These are phyloP conservation scores for Gymnobelideus leadbeateri DNA, from an alignment of 2,113 vertebrate genomes.

Conservation along the genomic window DNA sequence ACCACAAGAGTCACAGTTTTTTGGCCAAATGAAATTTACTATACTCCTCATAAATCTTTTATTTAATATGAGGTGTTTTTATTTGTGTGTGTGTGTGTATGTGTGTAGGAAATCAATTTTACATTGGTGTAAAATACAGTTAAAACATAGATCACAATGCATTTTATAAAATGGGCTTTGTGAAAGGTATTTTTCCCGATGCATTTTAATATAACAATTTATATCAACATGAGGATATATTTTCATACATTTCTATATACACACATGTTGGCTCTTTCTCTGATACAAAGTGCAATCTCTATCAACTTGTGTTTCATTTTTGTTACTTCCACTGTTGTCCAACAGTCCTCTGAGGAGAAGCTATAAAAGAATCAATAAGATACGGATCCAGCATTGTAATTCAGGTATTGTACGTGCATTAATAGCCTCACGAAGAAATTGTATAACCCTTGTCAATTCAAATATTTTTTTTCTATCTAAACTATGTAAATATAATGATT, in stretches of 20 bases:
- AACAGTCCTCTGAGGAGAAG: conserved; percentile 64
- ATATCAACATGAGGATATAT: conserved; percentile 65
- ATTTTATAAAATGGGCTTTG: conserved; percentile 74
- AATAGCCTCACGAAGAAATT: conserved; percentile 77
- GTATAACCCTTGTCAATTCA: conserved; percentile 79
- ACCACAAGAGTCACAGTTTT: conserved; percentile 72
- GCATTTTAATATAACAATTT: conserved; percentile 73
- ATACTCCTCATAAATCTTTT: conserved; percentile 79
- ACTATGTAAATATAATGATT: conserved; percentile 83
- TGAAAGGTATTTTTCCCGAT: conserved; percentile 62
- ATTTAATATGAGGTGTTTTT: conserved; percentile 66
- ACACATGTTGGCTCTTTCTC: conserved; percentile 41
- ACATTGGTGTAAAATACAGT: conserved; percentile 80
- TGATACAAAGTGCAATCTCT: conserved; percentile 19
- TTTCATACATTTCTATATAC: conserved; percentile 36
- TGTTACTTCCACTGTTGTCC: conserved; percentile 53
- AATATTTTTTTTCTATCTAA: conserved; percentile 83
- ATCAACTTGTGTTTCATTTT: conserved; percentile 48
- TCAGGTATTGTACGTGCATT: conserved; percentile 73
- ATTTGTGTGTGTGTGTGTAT: background rate
- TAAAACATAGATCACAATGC: conserved; percentile 76
- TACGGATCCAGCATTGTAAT: conserved; percentile 60
- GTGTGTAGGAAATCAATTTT: conserved; percentile 81
- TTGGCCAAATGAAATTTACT: conserved; percentile 82
- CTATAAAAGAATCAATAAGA: conserved; percentile 56